Conservation (phyloP, 2,113 vertebrate genomes). For the Nyctibius bracteatus region DNA sequence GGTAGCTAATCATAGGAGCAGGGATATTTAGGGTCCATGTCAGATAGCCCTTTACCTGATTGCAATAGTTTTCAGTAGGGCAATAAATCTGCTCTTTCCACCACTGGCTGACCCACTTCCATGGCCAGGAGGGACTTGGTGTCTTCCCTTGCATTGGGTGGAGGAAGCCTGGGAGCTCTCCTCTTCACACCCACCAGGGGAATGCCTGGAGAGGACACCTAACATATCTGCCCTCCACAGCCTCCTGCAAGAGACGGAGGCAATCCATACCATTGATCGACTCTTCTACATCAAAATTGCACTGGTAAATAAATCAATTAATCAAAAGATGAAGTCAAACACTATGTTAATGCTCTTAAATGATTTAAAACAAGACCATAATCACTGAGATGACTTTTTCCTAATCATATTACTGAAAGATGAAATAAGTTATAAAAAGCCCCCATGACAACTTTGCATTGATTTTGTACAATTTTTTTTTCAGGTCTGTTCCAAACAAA, state of each 20-base stretch:
- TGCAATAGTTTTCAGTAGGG: not conserved
- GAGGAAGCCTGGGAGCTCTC: not conserved
- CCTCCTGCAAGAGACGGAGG: not conserved
- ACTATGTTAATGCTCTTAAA: not conserved
- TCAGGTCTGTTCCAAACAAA: not conserved
- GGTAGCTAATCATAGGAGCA: not conserved
- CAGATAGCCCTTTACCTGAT: not conserved
- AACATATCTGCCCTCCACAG: not conserved
- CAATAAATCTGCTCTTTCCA: not conserved
- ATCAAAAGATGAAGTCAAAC: not conserved
- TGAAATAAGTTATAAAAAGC: not conserved
- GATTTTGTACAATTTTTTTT: not conserved
- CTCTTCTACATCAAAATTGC: not conserved
- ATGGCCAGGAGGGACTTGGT: not conserved
- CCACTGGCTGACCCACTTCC: not conserved
- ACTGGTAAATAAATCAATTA: not conserved
- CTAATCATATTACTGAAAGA: not conserved
- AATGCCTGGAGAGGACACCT: not conserved
- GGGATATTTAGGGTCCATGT: not conserved
- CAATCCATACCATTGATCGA: not conserved
- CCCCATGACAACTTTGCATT: not conserved
- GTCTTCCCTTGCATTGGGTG: accelerated
- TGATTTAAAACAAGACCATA: not conserved
- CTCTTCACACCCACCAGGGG: not conserved
- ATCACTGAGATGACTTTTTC: not conserved